Conservation (phyloP, 2,888 invertebrate genomes). For the Sussaba pulchella region DNA sequence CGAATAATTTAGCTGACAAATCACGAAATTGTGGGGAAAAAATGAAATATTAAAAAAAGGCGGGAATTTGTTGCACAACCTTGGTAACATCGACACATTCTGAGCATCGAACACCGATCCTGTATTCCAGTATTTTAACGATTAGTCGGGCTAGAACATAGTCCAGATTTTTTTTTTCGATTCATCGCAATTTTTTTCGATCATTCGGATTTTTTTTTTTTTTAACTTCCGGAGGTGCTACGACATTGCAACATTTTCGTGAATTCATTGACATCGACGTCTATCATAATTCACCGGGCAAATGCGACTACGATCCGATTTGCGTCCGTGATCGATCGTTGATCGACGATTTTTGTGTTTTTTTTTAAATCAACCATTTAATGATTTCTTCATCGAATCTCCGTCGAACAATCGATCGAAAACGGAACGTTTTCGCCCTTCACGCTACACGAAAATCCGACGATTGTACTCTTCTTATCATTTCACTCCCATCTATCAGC, state of each 20-base stretch:
- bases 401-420: slow-evolving; percentile 16
- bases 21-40: too few species aligned
- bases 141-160: too few species aligned
- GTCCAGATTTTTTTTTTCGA: not conserved
- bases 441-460: slow-evolving; percentile 15
- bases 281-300: slow-evolving; percentile 9
- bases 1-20: too few species aligned
- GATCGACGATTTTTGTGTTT: not conserved
- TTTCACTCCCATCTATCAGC: slow-evolving; percentile 20
- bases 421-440: not conserved
- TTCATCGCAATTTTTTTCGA: not conserved
- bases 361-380: slow-evolving; percentile 7
- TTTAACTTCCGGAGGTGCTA: not conserved
- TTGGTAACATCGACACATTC: too few species aligned
- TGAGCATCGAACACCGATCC: slow-evolving; percentile 44
- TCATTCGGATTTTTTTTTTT: slow-evolving; percentile 10
- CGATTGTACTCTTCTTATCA: slow-evolving; percentile 5
- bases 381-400: not conserved
- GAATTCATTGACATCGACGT: slow-evolving; percentile 17
- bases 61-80: too few species aligned
- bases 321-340: slow-evolving; percentile 45
- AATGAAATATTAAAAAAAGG: too few species aligned
- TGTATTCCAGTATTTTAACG: slow-evolving; percentile 30
- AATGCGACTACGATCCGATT: slow-evolving; percentile 38
- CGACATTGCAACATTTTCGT: not conserved